These are phyloP conservation scores for Isoperla grammatica DNA, from an alignment of 2,888 invertebrate genomes.

Conservation along the genomic window DNA sequence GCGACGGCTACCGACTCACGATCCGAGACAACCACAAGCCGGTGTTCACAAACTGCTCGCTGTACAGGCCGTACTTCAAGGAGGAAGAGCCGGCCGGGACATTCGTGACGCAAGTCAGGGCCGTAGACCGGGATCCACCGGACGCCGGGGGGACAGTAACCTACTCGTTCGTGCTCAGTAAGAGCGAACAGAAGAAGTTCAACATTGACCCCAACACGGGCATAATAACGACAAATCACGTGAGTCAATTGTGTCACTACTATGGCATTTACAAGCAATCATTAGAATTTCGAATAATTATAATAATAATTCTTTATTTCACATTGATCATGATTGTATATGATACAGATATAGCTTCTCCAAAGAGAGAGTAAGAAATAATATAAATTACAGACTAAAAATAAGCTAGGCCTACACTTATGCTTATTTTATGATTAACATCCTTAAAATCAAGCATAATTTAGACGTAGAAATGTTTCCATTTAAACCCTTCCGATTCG, in stretches of 20 bases:
- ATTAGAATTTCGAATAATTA: neutral
- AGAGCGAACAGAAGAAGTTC: constrained; percentile 70
- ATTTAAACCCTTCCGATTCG: too few relatives aligned
- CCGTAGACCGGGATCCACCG: constrained; percentile 65
- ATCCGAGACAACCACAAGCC: constrained; percentile 75
- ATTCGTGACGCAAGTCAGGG: constrained; percentile 67
- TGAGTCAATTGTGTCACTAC: constrained; percentile 41
- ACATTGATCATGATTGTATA: neutral
- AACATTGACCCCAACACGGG: constrained; percentile 72
- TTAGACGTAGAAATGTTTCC: too few relatives aligned
- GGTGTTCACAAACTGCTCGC: constrained; percentile 74
- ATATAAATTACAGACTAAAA: too few relatives aligned
- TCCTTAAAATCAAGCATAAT: too few relatives aligned
- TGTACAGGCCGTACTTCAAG: constrained; percentile 72
- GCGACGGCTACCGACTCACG: constrained; percentile 28
- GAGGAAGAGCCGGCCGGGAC: constrained; percentile 71
- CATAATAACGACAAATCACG: constrained; percentile 64
- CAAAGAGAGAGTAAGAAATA: neutral
- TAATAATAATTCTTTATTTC: too few relatives aligned
- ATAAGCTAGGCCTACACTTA: too few relatives aligned
- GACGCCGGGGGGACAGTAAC: constrained; percentile 71
- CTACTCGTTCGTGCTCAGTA: constrained; percentile 74
- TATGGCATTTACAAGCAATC: constrained; percentile 1
- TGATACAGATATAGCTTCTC: neutral
- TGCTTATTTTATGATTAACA: too few relatives aligned